Base-by-base conservation (phyloP, 2,888 invertebrate genomes). In the Dicranocentrus wangi region DNA sequence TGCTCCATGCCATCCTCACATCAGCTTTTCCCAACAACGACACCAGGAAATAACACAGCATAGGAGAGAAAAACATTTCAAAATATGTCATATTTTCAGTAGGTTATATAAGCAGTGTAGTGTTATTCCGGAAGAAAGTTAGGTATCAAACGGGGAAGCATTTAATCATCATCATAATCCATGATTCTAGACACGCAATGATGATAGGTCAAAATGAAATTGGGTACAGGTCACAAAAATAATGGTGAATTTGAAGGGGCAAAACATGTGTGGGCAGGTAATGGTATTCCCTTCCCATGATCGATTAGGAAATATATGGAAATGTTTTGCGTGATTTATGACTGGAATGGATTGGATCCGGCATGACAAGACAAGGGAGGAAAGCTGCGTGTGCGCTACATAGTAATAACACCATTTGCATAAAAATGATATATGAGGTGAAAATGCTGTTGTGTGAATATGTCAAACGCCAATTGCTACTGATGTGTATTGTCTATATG, bases 231-330 rank as follows among this genome's bases (percentile, higher is more conserved):
- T n/a, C n/a, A n/a, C n/a, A n/a, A n/a, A n/a, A n/a, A n/a, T n/a
- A n/a, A n/a, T n/a, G n/a, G 51, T n/a, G 17, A 10, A 51, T 51
- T 51, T 10, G 39, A 13, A 39, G 13, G 13, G 39, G 8, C 8
- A 39, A 13, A 13, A 8, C 8, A 39, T 51, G 51, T 51, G 51
- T 51, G 51, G 51, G 51, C 51, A n/a, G 51, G 19, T 51, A n/a
- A 51, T 19, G n/a, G n/a, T n/a, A n/a, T n/a, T n/a, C n/a, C n/a
- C n/a, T n/a, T 15, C 19, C 51, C 51, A 13, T 19, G 51, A 58
- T 58, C 58, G 58, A 58, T 58, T 27, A 25, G 58, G 58, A 58
- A 58, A 27, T 58, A 15, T 58, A n/a, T 51, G 39, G 39, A 19
- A 1, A 2, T 58, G 2, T 58, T 1, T 23, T 58, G 15, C 27